Percentiles rank a stretch among this genome's conserved stretches.
Evolutionary conservation across 2,113 vertebrate species (phyloP).

Genomic region (Cephalophus harveyi): DNA sequence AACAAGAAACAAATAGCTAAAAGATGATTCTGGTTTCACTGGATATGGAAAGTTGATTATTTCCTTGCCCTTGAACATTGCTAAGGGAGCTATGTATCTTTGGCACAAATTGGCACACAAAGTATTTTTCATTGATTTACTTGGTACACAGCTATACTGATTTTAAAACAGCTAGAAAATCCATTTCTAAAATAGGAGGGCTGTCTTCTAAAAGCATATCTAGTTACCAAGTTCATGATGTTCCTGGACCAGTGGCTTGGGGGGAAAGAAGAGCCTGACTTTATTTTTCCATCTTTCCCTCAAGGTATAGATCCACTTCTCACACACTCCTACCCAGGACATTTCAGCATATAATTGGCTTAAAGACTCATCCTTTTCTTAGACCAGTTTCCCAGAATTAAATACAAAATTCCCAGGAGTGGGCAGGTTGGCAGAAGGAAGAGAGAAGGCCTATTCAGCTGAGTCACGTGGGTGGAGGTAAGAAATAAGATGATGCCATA

Average conservation of each 20-base stretch:
- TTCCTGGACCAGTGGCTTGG: slow-evolving; percentile 15
- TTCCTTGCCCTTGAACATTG: not conserved
- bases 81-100: not conserved
- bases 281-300: slow-evolving; percentile 3
- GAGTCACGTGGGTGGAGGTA: not conserved
- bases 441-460: not conserved
- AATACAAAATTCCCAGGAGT: not conserved
- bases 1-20: not conserved
- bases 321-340: not conserved
- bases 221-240: slow-evolving; percentile 29
- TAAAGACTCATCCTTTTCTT: not conserved
- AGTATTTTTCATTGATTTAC: slow-evolving; percentile 51
- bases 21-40: not conserved
- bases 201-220: slow-evolving; percentile 47
- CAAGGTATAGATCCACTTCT: not conserved
- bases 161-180: slow-evolving; percentile 59
- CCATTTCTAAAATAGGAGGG: slow-evolving; percentile 56
- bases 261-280: not conserved
- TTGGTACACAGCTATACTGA: not conserved
- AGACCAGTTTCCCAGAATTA: slow-evolving; percentile 2
- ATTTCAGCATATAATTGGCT: not conserved
- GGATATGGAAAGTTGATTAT: not conserved
- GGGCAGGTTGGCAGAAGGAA: not conserved
- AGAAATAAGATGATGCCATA: not conserved
- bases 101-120: not conserved